Base-by-base conservation (phyloP, 1,140 invertebrate genomes). In the Batillaria attramentaria region DNA sequence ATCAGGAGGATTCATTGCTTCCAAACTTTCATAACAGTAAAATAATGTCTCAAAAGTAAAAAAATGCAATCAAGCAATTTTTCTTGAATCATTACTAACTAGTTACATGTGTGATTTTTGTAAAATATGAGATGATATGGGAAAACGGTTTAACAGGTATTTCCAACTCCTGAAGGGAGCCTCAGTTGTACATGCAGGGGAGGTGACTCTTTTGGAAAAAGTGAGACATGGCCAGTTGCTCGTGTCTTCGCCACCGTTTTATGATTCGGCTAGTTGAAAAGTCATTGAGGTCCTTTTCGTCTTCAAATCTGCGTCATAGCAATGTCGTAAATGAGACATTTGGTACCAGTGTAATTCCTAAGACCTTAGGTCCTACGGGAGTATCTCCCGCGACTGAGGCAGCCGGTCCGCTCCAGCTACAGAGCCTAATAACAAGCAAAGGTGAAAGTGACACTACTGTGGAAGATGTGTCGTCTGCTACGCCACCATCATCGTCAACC, bases 221-320 rank as follows among this genome's bases (percentile, higher is more conserved):
- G 13, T 13, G 24, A 24, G 57, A 73, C 4, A 73, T 73, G 72
- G 72, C 72, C 0, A 60, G 50, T 50, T 57, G 50, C 39, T 18
- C 46, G 0, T 73, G 72, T 73, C 2, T 73, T 31, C 57, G 16
- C 35, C 73, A 37, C 8, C 8, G n/a, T 75, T 57, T 50, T 35
- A 18, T 75, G 3, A 3, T 75, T 18, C 31, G 42, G 28, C 31
- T 75, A 37, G 39, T 62, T 41, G 39, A 42, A 42, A 57, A 62
- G 18, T n/a, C 54, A 8, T 3, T 10, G 10, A 75, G n/a, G 62
- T 43, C 42, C 20, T 37, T 37, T 6, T 65, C n/a, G 13, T 6
- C 28, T 62, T 50, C 57, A 75, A 20, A 35, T 5, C 37, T 28
- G 37, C 54, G 28, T 39, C 35, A 28, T 31, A 39, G 39, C 35